phyloP scores from a whole-genome alignment of 2,888 invertebrate species.

The Labia minor region DNA sequence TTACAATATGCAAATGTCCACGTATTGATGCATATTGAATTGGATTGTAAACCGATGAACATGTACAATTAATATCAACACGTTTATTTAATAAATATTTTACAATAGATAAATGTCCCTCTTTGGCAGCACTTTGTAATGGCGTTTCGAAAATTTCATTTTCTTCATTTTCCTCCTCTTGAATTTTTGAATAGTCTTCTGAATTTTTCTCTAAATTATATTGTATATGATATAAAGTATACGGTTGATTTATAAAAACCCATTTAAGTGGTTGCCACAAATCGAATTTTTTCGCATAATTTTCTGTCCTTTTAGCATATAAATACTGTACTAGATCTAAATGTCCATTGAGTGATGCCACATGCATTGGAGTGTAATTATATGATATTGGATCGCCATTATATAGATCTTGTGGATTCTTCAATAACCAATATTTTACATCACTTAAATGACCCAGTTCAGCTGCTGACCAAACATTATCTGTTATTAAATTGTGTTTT shows the following conservation, averaged over 20 bases:
- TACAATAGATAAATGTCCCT: background rate
- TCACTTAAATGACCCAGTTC: background rate
- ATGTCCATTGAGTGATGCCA: background rate
- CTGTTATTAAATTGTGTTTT: no score
- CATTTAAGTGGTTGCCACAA: background rate
- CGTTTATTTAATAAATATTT: background rate
- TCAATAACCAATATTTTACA: background rate
- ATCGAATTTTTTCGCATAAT: background rate
- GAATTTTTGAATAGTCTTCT: background rate
- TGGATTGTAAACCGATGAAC: background rate
- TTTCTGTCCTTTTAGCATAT: background rate
- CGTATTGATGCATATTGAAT: background rate
- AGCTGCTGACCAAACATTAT: background rate
- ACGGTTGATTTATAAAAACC: background rate
- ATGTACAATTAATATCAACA: background rate
- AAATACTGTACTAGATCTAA: background rate
- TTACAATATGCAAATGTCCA: background rate
- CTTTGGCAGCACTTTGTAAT: background rate
- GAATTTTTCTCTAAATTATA: background rate
- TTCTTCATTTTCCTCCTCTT: background rate
- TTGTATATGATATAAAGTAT: background rate
- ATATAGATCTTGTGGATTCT: background rate
- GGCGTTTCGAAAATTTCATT: background rate
- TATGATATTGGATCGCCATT: background rate
- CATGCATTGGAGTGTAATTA: background rate